Base-by-base conservation (phyloP, 2,113 vertebrate species). In the Coryphaenoides rupestris region DNA sequence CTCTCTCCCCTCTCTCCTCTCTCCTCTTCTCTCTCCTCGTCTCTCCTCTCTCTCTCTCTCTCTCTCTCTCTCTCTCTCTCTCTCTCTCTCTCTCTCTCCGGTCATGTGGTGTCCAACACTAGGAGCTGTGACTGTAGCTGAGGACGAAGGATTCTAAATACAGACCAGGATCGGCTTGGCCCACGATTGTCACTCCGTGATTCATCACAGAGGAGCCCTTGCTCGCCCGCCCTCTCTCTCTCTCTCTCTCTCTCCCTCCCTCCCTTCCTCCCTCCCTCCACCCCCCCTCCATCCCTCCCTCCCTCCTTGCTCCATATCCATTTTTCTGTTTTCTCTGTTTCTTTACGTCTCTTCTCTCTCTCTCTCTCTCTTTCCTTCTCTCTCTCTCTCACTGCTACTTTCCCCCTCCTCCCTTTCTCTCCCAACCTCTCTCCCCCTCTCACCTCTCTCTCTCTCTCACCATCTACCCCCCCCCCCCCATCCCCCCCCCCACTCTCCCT, bases 121-220 rank as follows among this genome's bases (percentile, higher is more conserved):
- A 75, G 79, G 79, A 76, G 77, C 83, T 69, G 82, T 74, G 77
- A 86, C 80, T 82, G 84, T 84, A 55, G 21, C 21, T 84, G 84
- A 75, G 76, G 68, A 58, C 46, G 68, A 75, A 40, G 69, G 66
- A 80, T 86, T 90, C 83, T 88, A 89, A 88, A 87, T 84, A 69
- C 77, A 85, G 84, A 40, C 33, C 80, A 62, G 4, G 62, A 70
- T 81, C 81, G 81, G 78, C 80, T 76, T 62, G 58, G 74, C 65
- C 70, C 79, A 76, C 85, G 77, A 81, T 78, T 65, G 84, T 85
- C 80, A 79, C 13, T 80, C 76, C 79, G 81, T 89, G 87, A 90
- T 82, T 89, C 88, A 89, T 84, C 85, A 77, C 56, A 74, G 80
- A 75, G 74, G 81, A 79, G 72, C 7, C 63, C 23, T 46, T 21